Base-by-base conservation (phyloP, 1,140 invertebrate genomes). In the Diprion similis region DNA sequence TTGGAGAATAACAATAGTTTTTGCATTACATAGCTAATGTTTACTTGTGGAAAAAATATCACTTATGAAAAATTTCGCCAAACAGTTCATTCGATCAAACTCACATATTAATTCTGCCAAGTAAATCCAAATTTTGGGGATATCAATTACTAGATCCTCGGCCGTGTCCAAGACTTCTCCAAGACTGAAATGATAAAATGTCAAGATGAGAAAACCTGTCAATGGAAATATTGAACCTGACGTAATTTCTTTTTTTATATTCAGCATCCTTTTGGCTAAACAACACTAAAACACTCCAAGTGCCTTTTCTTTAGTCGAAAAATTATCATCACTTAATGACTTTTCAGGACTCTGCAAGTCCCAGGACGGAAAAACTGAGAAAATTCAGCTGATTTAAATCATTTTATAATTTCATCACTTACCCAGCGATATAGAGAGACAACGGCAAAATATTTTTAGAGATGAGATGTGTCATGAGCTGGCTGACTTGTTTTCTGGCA, bases 71-170 rank as follows among this genome's bases (percentile, higher is more conserved):
- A 37, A 73, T 11, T 71, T 67, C 45, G 70, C 51, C 2, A 37
- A 37, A 37, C 17, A 8, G 71, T 69, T 2, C 71, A 19, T 71
- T 76, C 64, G 81, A 46, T 18, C 74, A 70, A 70, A 81, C 85
- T 89, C 89, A 91, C 91, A 86, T 77, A 91, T 79, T 80, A 93
- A 88, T 85, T 94, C 91, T 10, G 91, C 91, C 78, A 94, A 85
- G 80, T 94, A 94, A 47, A 89, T 84, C 91, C 92, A 94, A 64
- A 94, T 87, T 78, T 91, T 92, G n/a, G 94, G 94, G 85, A 95
- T 91, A 89, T 95, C 94, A 76, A 95, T 91, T 65, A 90, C 86
- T 78, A 94, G 86, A 79, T 95, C 93, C 68, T 91, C 89, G 10
- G 90, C 90, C 74, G 82, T 78, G 75, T 88, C 84, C 17, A 93